phyloP scores from a whole-genome alignment of 1,140 invertebrate genomes.

The Octopus bimaculoides region DNA sequence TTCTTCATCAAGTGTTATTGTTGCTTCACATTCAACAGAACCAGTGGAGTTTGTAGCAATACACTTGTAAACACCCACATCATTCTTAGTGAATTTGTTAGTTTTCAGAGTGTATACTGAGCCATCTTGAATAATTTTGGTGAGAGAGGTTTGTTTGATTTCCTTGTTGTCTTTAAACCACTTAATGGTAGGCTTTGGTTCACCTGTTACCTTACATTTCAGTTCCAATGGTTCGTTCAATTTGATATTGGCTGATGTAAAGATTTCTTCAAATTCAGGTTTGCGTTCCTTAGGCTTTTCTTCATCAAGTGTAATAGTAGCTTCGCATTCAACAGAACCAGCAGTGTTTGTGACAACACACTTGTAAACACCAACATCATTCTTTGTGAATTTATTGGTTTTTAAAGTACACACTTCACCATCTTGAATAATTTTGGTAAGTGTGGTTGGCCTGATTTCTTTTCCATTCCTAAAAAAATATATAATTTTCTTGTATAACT shows the following conservation, averaged over 20 bases:
- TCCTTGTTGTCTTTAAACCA: conserved; percentile 74
- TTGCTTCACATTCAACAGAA: conserved; percentile 34
- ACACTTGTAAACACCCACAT: conserved; percentile 49
- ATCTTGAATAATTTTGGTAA: neutral
- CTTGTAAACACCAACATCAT: conserved; percentile 47
- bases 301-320: conserved; percentile 42
- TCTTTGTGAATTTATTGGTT: conserved; percentile 27
- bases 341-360: conserved; percentile 50
- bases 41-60: conserved; percentile 50
- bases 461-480: neutral
- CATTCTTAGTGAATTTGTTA: conserved; percentile 38
- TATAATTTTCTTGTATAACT: too few species aligned
- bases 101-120: conserved; percentile 69
- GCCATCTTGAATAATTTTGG: conserved; percentile 77
- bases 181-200: conserved; percentile 49
- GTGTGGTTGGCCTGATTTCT: neutral
- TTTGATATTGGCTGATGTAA: conserved; percentile 35
- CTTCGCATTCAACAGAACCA: conserved; percentile 39
- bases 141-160: conserved; percentile 70
- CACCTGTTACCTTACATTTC: conserved; percentile 41
- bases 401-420: neutral
- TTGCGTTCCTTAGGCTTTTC: neutral
- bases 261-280: neutral
- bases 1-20: conserved; percentile 44
- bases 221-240: conserved; percentile 42